Evolutionary conservation across 2,797 vertebrate genomes (phyloP).

Genomic region (Cryptoblepharus egeriae): DNA sequence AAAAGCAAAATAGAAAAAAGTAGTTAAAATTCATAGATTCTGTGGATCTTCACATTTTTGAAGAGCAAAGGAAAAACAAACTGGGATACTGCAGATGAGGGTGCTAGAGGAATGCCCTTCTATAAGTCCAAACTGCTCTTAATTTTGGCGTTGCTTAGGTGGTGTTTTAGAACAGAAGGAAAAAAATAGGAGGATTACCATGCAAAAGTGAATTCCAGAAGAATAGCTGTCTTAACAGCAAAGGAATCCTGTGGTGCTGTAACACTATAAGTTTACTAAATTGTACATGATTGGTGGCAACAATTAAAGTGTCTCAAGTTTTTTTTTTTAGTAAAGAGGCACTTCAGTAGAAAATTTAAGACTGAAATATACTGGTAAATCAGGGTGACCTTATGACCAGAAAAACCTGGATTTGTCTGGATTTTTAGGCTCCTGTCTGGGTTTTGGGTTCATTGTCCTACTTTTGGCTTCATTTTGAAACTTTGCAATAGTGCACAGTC

Average conservation of each 20-base stretch:
- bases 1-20: slow-evolving; percentile 12
- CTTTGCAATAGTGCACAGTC: no score
- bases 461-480: no score
- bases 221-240: no score
- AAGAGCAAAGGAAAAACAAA: neutral
- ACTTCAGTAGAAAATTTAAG: neutral
- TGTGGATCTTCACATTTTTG: slow-evolving; percentile 11
- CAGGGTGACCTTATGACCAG: no score
- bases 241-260: no score
- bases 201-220: neutral
- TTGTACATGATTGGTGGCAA: no score
- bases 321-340: neutral
- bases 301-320: no score
- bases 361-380: neutral
- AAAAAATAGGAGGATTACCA: neutral
- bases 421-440: no score
- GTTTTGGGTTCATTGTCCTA: no score
- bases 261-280: no score
- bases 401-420: no score
- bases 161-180: neutral
- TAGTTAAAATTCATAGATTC: neutral
- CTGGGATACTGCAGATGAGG: neutral
- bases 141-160: neutral
- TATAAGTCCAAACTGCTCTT: neutral
- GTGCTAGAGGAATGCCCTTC: neutral